Base-by-base conservation (phyloP, 2,113 vertebrate species). In the Piaya cayana region DNA sequence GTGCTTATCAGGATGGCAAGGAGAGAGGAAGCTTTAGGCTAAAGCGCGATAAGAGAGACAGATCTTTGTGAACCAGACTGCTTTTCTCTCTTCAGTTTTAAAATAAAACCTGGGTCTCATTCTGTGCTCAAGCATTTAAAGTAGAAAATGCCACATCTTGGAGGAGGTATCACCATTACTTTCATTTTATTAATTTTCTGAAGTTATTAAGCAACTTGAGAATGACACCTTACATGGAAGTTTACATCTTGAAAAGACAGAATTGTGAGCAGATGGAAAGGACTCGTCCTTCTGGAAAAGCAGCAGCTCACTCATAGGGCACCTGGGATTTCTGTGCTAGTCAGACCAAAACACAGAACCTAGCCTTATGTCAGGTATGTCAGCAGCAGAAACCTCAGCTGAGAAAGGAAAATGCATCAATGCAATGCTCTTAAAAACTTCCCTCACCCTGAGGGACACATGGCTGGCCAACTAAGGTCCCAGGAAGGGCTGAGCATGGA, bases 111-210 rank as follows among this genome's bases (percentile, higher is more conserved):
- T n/a, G 21, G 4, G n/a, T 55, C 36, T 53, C 42, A 34, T 42
- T 64, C 23, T 36, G 43, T 65, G n/a, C 37, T 65, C 32, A 39
- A 56, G 26, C 47, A 30, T 29, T 55, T 59, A 7, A 53, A 59
- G 5, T 16, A 43, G 79, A 29, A 47, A 71, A 84, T n/a, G 42
- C 12, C 43, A 62, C 8, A 6, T 12, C 9, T 50, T 9, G 34
- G 16, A 56, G 29, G 12, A 62, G 4, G 5, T 7, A 56, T 17
- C 36, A 30, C n/a, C 34, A 8, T 27, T 86, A 11, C 19, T 30
- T 47, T 8, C 1, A 2, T 27, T 12, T 21, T n/a, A n/a, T n/a
- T n/a, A n/a, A 27, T 55, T 62, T 62, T 18, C n/a, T 36, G 0
- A 49, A 68, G 5, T 58, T 13, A n/a, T n/a, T 15, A 65, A 67